Base-by-base conservation (phyloP, 2,113 vertebrate genomes). In the Fulica atra region DNA sequence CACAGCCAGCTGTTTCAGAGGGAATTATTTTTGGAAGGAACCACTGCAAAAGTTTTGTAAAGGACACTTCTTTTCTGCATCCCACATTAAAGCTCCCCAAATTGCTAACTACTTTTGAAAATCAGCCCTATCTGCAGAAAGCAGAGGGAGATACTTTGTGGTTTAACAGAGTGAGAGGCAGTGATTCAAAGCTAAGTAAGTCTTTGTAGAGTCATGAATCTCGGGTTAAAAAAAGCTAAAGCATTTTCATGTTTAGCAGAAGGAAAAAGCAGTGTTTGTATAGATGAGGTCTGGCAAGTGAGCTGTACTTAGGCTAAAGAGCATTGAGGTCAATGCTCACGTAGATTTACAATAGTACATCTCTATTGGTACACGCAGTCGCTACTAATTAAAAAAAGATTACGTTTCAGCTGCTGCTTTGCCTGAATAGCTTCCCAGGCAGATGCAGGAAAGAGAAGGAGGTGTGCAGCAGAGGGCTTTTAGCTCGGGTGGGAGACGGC, bases 381-480 rank as follows among this genome's bases (percentile, higher is more conserved):
- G 35, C 60, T 86, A 50, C 81, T 74, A 94, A 93, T 93, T 83
- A 95, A 91, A 79, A 73, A 92, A 93, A 95, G 16, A 84, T 94
- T 88, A 65, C 0, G 1, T 95, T 94, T 96, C 89, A 63, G 42
- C 25, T 92, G 78, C 66, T 86, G 48, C 35, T 88, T 85, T 93
- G 66, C 72, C 86, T 64, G 13, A 70, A 54, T 40, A 87, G 23
- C 70, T 95, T 88, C 77, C 38, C 42, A 87, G 65, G 81, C 78
- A 91, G 95, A 38, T 4, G 4, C 64, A 93, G 71, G 85, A 72
- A 94, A 66, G 54, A 96, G 94, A 94, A 72, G 63, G 48, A 76
- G 74, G 53, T 72, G 77, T 80, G 63, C 61, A 82, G 54, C 78
- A 88, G 66, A 87, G 81, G 54, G 71, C 35, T 93, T 89, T 82